Evolutionary conservation across 2,797 vertebrate species (phyloP).

Genomic region (Cossypha caffra): DNA sequence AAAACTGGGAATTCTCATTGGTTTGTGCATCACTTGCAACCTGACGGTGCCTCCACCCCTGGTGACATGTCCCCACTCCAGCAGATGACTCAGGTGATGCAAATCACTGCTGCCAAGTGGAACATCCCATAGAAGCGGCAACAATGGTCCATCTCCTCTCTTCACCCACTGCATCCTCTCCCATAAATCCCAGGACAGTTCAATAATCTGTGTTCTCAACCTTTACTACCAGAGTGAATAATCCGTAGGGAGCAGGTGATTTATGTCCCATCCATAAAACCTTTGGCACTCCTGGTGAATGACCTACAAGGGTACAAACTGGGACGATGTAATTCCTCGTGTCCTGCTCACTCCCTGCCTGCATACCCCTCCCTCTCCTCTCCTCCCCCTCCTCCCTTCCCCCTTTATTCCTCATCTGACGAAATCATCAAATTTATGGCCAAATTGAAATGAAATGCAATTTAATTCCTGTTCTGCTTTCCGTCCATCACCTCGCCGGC

Average conservation of each 20-base stretch:
- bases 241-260: neutral
- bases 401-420: conserved; percentile 53
- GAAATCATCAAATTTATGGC: conserved; percentile 73
- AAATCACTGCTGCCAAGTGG: neutral
- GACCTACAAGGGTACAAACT: neutral
- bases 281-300: conserved; percentile 9
- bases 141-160: neutral
- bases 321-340: neutral
- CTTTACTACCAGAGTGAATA: neutral
- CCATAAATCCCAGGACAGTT: conserved; percentile 18
- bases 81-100: neutral
- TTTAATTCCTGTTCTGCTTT: conserved; percentile 73
- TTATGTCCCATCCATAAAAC: neutral
- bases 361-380: neutral
- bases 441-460: conserved; percentile 80
- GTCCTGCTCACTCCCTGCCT: neutral
- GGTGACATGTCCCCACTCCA: neutral
- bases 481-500: conserved; percentile 70
- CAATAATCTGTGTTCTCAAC: neutral
- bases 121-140: neutral
- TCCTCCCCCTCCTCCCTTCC: neutral
- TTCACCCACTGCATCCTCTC: neutral
- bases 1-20: neutral
- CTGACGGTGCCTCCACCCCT: neutral
- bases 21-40: neutral